phyloP scores from a whole-genome alignment of 2,113 vertebrate genomes.

The Picathartes gymnocephalus region DNA sequence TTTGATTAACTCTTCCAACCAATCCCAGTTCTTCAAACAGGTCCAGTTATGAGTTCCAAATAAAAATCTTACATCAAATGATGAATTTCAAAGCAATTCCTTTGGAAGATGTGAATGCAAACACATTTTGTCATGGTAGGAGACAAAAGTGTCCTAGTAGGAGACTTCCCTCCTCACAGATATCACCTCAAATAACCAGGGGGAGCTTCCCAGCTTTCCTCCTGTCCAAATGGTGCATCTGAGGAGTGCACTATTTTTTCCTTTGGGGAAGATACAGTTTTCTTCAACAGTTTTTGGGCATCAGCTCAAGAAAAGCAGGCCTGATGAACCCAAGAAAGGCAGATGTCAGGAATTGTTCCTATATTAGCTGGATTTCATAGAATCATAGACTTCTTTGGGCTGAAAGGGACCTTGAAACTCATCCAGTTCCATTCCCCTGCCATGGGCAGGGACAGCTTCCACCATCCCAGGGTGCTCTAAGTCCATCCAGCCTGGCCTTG shows the following conservation, averaged over 20 bases:
- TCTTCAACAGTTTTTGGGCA: background rate
- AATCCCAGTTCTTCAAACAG: background rate
- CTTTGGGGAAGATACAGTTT: background rate
- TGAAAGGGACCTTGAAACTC: background rate
- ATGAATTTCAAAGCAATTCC: background rate
- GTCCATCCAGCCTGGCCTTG: background rate
- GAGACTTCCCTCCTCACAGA: background rate
- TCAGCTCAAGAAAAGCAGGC: background rate
- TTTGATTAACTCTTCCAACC: background rate
- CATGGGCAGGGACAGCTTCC: background rate
- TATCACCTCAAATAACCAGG: background rate
- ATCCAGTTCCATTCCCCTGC: background rate
- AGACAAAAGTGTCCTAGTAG: background rate
- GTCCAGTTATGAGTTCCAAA: background rate
- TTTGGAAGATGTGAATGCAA: background rate
- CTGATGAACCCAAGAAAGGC: background rate
- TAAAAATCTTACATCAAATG: background rate
- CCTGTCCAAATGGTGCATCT: background rate
- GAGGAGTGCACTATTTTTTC: background rate
- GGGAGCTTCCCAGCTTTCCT: background rate
- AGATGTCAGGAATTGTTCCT: background rate
- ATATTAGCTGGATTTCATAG: background rate
- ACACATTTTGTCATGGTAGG: background rate
- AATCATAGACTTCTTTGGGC: background rate
- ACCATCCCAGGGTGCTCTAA: background rate